These are phyloP conservation scores for Halictus rubicundus DNA, from an alignment of 1,140 invertebrate genomes.

Conservation along the genomic window DNA sequence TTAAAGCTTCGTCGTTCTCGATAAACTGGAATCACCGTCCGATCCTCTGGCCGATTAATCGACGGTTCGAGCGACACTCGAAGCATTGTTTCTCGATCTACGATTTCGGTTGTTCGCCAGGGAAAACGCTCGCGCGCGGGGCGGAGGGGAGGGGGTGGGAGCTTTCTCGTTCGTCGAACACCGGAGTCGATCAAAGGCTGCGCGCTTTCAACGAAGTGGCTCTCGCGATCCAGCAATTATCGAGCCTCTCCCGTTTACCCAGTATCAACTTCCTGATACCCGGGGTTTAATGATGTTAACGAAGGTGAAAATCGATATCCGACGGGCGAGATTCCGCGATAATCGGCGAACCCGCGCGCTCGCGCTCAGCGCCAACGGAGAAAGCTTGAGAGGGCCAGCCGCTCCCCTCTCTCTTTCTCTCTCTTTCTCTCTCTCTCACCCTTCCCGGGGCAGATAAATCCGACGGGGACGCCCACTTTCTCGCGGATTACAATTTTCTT, in stretches of 20 bases:
- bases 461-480: neutral
- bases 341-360: neutral
- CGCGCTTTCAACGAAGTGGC: neutral
- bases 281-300: slow-evolving; percentile 12
- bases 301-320: slow-evolving; percentile 25
- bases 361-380: no score
- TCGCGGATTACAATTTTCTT: slow-evolving; percentile 13
- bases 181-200: neutral
- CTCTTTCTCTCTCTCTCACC: no score
- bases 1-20: neutral
- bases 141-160: no score
- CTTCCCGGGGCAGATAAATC: neutral
- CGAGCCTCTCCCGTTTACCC: slow-evolving; percentile 10
- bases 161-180: no score
- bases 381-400: no score
- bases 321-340: neutral
- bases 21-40: neutral
- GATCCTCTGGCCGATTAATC: neutral
- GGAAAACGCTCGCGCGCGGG: no score
- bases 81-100: slow-evolving; percentile 5
- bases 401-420: neutral
- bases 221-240: slow-evolving; percentile 17
- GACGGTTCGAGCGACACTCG: neutral
- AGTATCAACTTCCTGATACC: neutral
- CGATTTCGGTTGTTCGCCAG: neutral